Percentiles rank a stretch among this genome's conserved stretches.
These are phyloP conservation scores for Pogonomyrmex barbatus DNA, from an alignment of 1,140 invertebrate species.

Conservation along the genomic window DNA sequence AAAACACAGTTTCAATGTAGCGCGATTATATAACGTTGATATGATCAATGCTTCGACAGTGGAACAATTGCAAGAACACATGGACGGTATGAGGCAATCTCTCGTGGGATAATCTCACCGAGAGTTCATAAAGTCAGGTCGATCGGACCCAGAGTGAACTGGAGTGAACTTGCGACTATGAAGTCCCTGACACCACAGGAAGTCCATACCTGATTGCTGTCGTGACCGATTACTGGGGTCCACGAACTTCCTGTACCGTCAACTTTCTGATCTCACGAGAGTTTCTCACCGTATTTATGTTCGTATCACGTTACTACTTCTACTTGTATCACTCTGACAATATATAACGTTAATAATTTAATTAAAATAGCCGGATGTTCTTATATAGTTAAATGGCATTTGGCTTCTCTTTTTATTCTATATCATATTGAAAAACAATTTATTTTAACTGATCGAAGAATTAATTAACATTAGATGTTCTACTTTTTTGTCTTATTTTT, in stretches of 20 bases:
- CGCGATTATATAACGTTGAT: background rate
- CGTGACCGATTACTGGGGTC: conserved; percentile 69
- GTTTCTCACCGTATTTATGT: conserved; percentile 15
- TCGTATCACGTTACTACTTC: conserved; percentile 26
- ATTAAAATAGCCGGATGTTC: background rate
- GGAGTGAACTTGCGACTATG: conserved; percentile 66
- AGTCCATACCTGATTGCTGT: conserved; percentile 74
- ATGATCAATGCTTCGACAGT: background rate
- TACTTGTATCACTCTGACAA: background rate
- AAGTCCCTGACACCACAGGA: conserved; percentile 71
- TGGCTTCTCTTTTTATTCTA: background rate
- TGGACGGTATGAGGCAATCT: conserved; percentile 68
- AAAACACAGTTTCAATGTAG: background rate
- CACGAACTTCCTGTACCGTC: conserved; percentile 66
- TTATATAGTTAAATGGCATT: background rate
- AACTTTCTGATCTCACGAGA: conserved; percentile 59
- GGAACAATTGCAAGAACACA: conserved; percentile 50
- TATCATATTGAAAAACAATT: background rate
- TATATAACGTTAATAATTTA: conserved; percentile 32
- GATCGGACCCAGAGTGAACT: conserved; percentile 50
- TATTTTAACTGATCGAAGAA: background rate
- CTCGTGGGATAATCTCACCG: conserved; percentile 70
- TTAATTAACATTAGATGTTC: background rate
- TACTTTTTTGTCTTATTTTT: conserved; percentile 10
- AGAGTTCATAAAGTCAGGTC: conserved; percentile 65